Percentiles rank a stretch among this genome's conserved stretches.
These are phyloP conservation scores for Eidolon helvum DNA, from an alignment of 2,113 vertebrate species.

Conservation along the genomic window DNA sequence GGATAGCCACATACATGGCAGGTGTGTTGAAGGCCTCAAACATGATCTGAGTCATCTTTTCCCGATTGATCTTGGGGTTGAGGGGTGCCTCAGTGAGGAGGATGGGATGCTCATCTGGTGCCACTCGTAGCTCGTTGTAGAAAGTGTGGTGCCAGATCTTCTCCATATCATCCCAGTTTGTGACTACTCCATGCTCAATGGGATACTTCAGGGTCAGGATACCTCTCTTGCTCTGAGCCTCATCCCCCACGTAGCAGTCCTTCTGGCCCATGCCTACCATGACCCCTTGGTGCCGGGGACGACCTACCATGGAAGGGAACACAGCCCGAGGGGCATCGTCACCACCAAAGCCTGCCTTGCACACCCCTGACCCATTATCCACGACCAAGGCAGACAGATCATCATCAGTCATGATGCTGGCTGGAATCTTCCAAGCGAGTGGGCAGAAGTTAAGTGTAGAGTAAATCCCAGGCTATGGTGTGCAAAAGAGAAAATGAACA, in stretches of 20 bases:
- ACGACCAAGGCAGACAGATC: constrained; percentile 83
- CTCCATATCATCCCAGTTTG: constrained; percentile 87
- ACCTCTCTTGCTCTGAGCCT: constrained; percentile 86
- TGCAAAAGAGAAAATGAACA: background rate
- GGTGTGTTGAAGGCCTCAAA: constrained; percentile 87
- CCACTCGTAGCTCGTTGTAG: constrained; percentile 82
- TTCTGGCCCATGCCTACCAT: constrained; percentile 85
- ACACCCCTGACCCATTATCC: constrained; percentile 83
- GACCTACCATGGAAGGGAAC: constrained; percentile 84
- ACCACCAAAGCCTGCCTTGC: constrained; percentile 83
- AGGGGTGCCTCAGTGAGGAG: constrained; percentile 83
- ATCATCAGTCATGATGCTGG: constrained; percentile 74
- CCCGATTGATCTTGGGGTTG: constrained; percentile 82
- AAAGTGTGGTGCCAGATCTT: constrained; percentile 85
- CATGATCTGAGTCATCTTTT: constrained; percentile 89
- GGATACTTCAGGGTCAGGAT: constrained; percentile 84
- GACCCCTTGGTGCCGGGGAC: constrained; percentile 82
- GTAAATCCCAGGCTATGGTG: background rate
- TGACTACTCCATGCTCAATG: constrained; percentile 78
- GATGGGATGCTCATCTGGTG: constrained; percentile 84
- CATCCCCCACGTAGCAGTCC: constrained; percentile 82
- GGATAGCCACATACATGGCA: constrained; percentile 85
- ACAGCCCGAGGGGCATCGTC: constrained; percentile 81
- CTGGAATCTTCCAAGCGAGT: background rate
- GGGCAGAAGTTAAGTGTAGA: background rate